A percentile compares a stretch with the other conserved stretches of the same genome.
Evolutionary conservation across 2,113 vertebrate genomes (phyloP).

Genomic region (Passer montanus): DNA sequence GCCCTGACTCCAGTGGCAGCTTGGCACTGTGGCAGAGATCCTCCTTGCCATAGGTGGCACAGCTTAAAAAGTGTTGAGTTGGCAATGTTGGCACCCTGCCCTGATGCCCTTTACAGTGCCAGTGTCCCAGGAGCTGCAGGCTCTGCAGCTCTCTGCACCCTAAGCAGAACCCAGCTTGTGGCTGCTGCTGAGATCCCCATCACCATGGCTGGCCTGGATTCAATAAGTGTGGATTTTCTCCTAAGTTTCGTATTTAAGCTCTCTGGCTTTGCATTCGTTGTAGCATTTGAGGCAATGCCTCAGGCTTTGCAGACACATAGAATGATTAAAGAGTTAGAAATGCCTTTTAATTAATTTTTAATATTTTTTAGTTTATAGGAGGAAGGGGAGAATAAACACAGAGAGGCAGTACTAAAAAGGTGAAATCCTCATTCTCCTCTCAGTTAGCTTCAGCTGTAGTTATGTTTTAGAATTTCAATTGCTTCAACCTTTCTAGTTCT

Average conservation of each 20-base stretch:
- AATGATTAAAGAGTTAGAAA: slow-evolving; percentile 12
- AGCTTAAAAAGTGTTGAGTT: neutral
- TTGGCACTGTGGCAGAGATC: neutral
- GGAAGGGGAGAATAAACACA: neutral
- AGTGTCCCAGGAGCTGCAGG: neutral
- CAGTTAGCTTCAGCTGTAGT: neutral
- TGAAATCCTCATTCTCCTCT: neutral
- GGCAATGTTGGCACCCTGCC: neutral
- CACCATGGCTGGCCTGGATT: neutral
- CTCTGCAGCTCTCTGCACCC: neutral
- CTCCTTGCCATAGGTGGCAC: neutral
- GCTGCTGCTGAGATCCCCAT: neutral
- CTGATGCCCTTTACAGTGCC: neutral
- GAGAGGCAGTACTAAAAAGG: neutral
- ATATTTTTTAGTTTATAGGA: neutral
- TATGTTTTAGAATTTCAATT: neutral
- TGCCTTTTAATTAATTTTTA: slow-evolving; percentile 31
- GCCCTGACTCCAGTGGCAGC: neutral
- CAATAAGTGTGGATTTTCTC: neutral
- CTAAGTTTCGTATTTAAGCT: neutral
- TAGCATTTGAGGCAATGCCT: neutral
- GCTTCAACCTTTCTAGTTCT: neutral
- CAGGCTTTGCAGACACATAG: neutral
- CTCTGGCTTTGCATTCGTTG: neutral
- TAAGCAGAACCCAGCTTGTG: neutral